Evolutionary conservation across 1,140 invertebrate species (phyloP).

Genomic region (Papilio polyxenes): DNA sequence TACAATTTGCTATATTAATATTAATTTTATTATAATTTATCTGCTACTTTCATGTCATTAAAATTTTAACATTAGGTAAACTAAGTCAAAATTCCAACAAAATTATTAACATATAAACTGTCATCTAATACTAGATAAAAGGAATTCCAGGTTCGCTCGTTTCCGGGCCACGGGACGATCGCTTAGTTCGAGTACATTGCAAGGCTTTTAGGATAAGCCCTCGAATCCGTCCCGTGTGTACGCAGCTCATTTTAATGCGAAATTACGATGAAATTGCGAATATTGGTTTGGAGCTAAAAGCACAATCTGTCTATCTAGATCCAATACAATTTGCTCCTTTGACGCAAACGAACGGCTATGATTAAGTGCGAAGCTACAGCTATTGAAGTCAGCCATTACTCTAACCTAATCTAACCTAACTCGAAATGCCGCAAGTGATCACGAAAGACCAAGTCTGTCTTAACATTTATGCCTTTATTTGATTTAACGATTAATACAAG

Average conservation of each 20-base stretch:
- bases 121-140: constrained; percentile 24
- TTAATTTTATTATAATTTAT: no score
- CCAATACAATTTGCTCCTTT: constrained; percentile 11
- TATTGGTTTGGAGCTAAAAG: constrained; percentile 29
- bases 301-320: constrained; percentile 22
- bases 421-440: constrained; percentile 3
- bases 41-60: no score
- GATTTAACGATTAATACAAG: no score
- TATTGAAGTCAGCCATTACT: constrained; percentile 14
- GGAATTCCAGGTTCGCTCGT: constrained; percentile 22
- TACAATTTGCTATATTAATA: neutral
- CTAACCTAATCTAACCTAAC: neutral
- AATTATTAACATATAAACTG: constrained; percentile 31
- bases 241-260: constrained; percentile 34
- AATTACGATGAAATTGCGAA: constrained; percentile 34
- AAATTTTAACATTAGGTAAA: no score
- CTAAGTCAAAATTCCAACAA: neutral
- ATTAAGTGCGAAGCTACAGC: neutral
- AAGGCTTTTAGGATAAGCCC: constrained; percentile 34
- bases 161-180: constrained; percentile 24
- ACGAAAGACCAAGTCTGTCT: neutral
- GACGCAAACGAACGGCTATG: constrained; percentile 7
- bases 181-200: constrained; percentile 30
- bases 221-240: constrained; percentile 10
- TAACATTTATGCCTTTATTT: neutral